Base-by-base conservation (phyloP, 2,888 invertebrate species). In the Pteria penguin region DNA sequence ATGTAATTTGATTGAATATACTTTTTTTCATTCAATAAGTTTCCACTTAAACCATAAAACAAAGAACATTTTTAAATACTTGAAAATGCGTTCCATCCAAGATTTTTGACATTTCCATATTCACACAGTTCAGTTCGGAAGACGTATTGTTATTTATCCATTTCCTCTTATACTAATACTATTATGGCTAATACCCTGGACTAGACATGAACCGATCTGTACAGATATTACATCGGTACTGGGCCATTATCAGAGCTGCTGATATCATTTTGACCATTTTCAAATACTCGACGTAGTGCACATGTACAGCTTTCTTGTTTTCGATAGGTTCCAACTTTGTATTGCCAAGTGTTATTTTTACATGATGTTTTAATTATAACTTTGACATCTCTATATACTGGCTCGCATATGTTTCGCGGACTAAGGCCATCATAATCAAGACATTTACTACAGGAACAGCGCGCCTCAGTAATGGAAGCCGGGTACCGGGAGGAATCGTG, bases 401-500 rank as follows among this genome's bases (percentile, higher is more conserved):
- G 45, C 14, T 36, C 45, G 14, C 45, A 36, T 36, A 11, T 36
- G 14, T 36, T 36, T 11, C 45, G 45, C 5, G 45, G 45, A 36
- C 45, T 36, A 14, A 14, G 45, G 5, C 45, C 45, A 36, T 36
- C 45, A 36, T 11, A 36, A 14, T 36, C 45, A 5, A 65, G 57
- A 68, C 74, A 74, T 4, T 24, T 27, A 22, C 32, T 31, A 24
- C 74, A 74, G n/a, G 52, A 36, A 36, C 74, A 74, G 0, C 68
- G 26, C 22, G 62, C 74, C 54, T 74, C 68, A 8, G 74, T 68
- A 52, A 55, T 68, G 4, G 24, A n/a, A 18, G 22, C 32, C 26
- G 74, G 74, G n/a, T 72, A 72, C 24, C 66, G 58, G 3, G 31
- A 58, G 8, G 27, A 22, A 31, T 65, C 45, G 3, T 54, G 27